Evolutionary conservation across 2,113 vertebrate species (phyloP).

Genomic region (Microcebus lehilahytsara): DNA sequence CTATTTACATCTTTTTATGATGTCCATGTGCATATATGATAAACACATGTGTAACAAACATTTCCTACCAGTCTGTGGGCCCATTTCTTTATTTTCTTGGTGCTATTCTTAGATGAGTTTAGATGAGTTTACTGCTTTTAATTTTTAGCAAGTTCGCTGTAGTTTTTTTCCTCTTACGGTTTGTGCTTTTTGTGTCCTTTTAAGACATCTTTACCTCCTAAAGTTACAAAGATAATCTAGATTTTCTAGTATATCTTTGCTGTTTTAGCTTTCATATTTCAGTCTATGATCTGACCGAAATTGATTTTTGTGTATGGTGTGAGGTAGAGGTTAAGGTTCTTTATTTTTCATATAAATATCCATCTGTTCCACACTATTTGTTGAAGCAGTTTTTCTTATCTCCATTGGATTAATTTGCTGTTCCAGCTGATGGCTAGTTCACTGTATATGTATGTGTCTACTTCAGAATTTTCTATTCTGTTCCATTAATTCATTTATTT

Average conservation of each 20-base stretch:
- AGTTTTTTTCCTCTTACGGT: background rate
- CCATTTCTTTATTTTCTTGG: background rate
- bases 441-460: rapidly evolving
- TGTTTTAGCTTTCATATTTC: background rate
- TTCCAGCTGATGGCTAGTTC: background rate
- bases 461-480: background rate
- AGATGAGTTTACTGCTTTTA: background rate
- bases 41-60: background rate
- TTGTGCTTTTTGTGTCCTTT: background rate
- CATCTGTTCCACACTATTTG: background rate
- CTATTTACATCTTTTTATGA: background rate
- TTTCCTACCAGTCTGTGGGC: background rate
- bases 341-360: background rate
- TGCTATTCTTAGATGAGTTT: background rate
- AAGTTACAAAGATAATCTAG: background rate
- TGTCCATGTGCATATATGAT: background rate
- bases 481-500: background rate
- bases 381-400: background rate
- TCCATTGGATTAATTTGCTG: background rate
- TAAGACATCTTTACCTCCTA: background rate
- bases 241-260: background rate
- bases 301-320: too few relatives aligned
- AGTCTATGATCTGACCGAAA: background rate
- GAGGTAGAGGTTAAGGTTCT: background rate
- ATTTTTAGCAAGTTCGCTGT: background rate